Evolutionary conservation across 1,140 invertebrate species (phyloP).

Genomic region (Heliothis virescens): DNA sequence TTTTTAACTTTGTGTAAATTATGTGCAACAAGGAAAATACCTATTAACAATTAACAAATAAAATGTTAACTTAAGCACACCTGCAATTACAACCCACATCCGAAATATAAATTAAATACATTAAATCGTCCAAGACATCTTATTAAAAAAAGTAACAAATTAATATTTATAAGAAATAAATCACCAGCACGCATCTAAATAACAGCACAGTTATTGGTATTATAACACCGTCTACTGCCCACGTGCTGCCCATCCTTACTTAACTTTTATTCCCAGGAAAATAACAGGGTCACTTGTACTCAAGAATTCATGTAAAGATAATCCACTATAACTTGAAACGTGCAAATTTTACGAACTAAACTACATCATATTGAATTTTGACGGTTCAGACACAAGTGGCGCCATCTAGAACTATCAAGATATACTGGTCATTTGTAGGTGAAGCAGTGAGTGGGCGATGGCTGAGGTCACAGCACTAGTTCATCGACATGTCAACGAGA

Average conservation of each 20-base stretch:
- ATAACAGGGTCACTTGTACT: not conserved
- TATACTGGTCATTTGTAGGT: constrained; percentile 14
- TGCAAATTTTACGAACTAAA: not conserved
- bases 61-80: not conserved
- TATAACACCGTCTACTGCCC: constrained; percentile 18
- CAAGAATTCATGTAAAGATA: not conserved
- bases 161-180: constrained; percentile 29
- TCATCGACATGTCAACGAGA: constrained; percentile 51
- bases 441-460: constrained; percentile 17
- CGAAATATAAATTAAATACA: not conserved
- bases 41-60: not conserved
- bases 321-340: constrained; percentile 7
- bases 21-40: no score
- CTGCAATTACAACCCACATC: constrained; percentile 5
- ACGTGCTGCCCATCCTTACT: constrained; percentile 8
- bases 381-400: not conserved
- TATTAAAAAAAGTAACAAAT: constrained; percentile 5
- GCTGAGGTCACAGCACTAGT: constrained; percentile 38
- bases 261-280: constrained; percentile 20
- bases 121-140: constrained; percentile 1
- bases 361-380: not conserved
- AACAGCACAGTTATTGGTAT: constrained; percentile 5
- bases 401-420: not conserved
- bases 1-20: no score
- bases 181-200: constrained; percentile 8